A percentile compares a stretch with the other conserved stretches of the same genome.
Conservation (phyloP, 2,888 invertebrate genomes). For the Parnassius orleans region DNA sequence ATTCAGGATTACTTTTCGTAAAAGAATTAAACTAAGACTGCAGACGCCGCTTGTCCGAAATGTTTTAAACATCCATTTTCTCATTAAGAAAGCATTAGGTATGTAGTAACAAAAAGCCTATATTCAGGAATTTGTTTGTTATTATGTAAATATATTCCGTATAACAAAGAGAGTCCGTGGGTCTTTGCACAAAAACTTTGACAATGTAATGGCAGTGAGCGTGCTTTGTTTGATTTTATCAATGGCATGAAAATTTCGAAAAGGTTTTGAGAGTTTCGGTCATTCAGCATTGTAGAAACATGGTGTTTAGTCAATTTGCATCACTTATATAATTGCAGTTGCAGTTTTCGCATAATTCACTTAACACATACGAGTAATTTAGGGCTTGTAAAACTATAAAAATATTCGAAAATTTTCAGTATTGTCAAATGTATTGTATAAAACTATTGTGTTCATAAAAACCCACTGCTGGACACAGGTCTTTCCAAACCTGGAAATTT, state of each 20-base stretch:
- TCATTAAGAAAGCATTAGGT: constrained; percentile 64
- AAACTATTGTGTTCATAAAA: too few relatives aligned
- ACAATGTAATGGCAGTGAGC: constrained; percentile 35
- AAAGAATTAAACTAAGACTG: background rate
- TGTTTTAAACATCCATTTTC: constrained; percentile 52
- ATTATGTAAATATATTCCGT: constrained; percentile 75
- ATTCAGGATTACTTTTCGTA: background rate
- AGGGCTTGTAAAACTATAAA: too few relatives aligned
- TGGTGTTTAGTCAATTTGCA: too few relatives aligned
- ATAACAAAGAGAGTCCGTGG: constrained; percentile 51
- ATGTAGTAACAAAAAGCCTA: constrained; percentile 60
- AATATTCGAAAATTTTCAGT: too few relatives aligned
- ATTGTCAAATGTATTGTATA: too few relatives aligned
- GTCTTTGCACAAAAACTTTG: constrained; percentile 59
- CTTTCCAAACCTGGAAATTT: too few relatives aligned
- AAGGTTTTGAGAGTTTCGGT: background rate
- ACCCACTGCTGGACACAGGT: too few relatives aligned
- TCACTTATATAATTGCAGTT: too few relatives aligned
- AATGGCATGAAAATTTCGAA: constrained; percentile 11
- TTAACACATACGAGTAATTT: too few relatives aligned
- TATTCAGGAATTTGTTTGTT: constrained; percentile 58
- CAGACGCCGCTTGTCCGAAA: constrained; percentile 30
- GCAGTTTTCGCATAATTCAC: too few relatives aligned
- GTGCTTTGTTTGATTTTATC: constrained; percentile 17
- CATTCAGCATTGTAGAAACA: background rate